A percentile compares a stretch with the other conserved stretches of the same genome.
phyloP scores from a whole-genome alignment of 1,140 invertebrate genomes.

The Heliconius hermathena region DNA sequence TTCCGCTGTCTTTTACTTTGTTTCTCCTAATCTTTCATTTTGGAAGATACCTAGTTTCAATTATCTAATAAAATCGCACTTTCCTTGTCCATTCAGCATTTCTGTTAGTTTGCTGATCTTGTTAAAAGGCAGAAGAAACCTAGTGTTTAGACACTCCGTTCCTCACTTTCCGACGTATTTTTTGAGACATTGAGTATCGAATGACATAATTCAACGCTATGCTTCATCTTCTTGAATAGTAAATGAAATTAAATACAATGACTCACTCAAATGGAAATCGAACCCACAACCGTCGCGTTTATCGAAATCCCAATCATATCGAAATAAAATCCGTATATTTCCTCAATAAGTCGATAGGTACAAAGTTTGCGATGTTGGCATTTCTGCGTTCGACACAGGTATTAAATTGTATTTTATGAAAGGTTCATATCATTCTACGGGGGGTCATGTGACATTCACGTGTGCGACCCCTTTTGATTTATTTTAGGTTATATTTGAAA shows the following conservation, averaged over 20 bases:
- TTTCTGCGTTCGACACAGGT: slow-evolving; percentile 29
- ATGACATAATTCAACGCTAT: too few species aligned
- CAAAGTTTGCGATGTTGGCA: slow-evolving; percentile 21
- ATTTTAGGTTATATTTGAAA: neutral
- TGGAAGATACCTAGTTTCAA: too few species aligned
- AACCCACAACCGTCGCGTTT: neutral
- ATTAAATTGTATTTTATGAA: slow-evolving; percentile 36
- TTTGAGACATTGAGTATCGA: too few species aligned
- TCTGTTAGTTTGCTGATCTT: too few species aligned
- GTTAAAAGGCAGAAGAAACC: too few species aligned
- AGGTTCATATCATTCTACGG: slow-evolving; percentile 29
- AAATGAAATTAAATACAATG: neutral
- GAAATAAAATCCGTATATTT: slow-evolving; percentile 16
- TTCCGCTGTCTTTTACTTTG: too few species aligned
- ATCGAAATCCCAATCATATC: neutral
- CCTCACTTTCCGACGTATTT: too few species aligned
- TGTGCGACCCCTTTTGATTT: slow-evolving; percentile 17
- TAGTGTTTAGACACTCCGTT: too few species aligned
- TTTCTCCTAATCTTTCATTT: too few species aligned
- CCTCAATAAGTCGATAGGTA: slow-evolving; percentile 11
- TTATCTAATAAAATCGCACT: too few species aligned
- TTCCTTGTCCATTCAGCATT: too few species aligned
- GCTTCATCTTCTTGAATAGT: too few species aligned
- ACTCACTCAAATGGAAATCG: neutral
- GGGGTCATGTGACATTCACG: slow-evolving; percentile 27